Evolutionary conservation across 2,113 vertebrate species (phyloP), one percentile per base, ranked within the genome.

Genomic region (Isurus oxyrinchus): DNA sequence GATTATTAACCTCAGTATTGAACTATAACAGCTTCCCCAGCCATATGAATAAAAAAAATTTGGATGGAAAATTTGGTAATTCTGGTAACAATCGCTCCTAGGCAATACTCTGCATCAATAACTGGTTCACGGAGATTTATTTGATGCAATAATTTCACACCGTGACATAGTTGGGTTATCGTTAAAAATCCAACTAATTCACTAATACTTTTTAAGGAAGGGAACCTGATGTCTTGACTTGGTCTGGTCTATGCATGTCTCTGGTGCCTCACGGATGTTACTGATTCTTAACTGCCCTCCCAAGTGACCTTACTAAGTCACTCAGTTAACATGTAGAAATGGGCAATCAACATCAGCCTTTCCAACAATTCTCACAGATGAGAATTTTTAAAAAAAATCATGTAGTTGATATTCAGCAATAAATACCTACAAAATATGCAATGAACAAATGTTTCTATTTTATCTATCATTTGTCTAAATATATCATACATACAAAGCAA

Each of bases 381-480:
- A 21, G 40, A 44, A 44, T 19, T 44, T 44, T 23, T 19, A 21
- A 21, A 23, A 49, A 40, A 84, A 63, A 35, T 21, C 67, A 72
- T 55, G 11, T 19, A 19, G 59, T 10, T 55, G 49, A 72, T 55
- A 53, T 76, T 95, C 25, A 55, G 94, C 44, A 53, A 31, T 67
- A 53, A 67, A 63, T 53, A 35, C 13, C 5, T 16, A 11, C 44
- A 55, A 14, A 5, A 35, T 72, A 72, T 95, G 49, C 63, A 95
- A 72, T 66, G 59, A 6, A 66, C 93, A 63, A 94, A 67, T 49
- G 6, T 72, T 95, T 55, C 67, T 55, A 55, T 69, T 95, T 49
- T 2, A 95, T 76, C 40, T 53, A 72, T 55, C 67, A 72, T 95
- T 95, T 25, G 31, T 95, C 94, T 95, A 95, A 95, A 95, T 72